Evolutionary conservation across 2,797 vertebrate genomes (phyloP), one percentile per base, ranked within the genome.

Genomic region (Cyprinella venusta): DNA sequence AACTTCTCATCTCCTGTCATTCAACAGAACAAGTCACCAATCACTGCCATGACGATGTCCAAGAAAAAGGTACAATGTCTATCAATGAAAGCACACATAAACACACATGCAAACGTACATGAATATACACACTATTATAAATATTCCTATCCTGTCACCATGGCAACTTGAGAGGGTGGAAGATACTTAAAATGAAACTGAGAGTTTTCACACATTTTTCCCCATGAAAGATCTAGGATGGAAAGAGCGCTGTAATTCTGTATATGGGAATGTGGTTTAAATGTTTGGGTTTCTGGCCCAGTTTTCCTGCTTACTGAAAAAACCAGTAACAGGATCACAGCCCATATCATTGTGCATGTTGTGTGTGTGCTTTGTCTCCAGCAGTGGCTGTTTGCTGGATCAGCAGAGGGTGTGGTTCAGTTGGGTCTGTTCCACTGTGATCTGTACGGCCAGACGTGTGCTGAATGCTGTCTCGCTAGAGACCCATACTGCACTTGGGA

Each of bases 401-500:
- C 95, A 76, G 91, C 86, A 72, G 94, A 95, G 6, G 95, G 96
- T 16, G 92, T 97, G 85, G 93, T 95, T 82, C 96, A 94, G 92
- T 90, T 97, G 81, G 92, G 94, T 68, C 90, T 97, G 85, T 95
- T 95, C 89, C 95, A 95, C 89, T 97, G 96, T 52, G 95, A 96
- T 90, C 92, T 96, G 84, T 97, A 97, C 0, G 96, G 96, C 76
- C 95, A 96, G 90, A 94, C 92, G 56, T 97, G 96, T 4, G 93
- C 94, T 0, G 96, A 97, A 84, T 97, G 96, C 92, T 97, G 96
- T 91, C 89, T 97, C 74, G 95, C 96, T 86, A 92, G 95, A 86
- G 96, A 97, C 82, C 96, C 96, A 0, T 96, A 96, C 91, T 97
- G 96, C 91, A 96, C 96, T 84, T 97, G 96, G 96, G 95, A 97